These are phyloP conservation scores for Spatulosminthurus flaviceps DNA, from an alignment of 2,888 invertebrate species.

Conservation along the genomic window DNA sequence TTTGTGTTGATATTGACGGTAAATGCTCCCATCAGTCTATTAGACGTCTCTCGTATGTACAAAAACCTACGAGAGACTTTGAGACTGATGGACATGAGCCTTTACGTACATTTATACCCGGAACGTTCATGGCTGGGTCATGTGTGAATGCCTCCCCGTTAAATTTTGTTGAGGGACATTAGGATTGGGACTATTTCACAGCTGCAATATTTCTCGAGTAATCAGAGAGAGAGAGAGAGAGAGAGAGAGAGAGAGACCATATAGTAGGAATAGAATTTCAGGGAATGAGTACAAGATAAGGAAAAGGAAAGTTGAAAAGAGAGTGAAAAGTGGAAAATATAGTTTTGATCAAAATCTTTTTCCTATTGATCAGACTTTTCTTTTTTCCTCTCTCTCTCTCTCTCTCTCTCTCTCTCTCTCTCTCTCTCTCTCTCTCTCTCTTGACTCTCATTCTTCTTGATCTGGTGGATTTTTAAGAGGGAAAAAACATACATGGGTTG, in stretches of 20 bases:
- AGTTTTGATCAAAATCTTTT: constrained; percentile 21
- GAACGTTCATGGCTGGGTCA: too few species aligned
- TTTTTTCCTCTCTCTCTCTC: not conserved
- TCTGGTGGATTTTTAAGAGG: not conserved
- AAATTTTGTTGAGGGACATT: not conserved
- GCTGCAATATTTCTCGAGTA: constrained; percentile 11
- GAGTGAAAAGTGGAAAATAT: not conserved
- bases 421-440: not conserved
- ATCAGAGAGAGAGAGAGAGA: too few species aligned
- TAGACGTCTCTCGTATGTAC: not conserved
- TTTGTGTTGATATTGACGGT: constrained; percentile 7
- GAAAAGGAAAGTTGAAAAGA: constrained; percentile 1
- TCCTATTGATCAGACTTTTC: not conserved
- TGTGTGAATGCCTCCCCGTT: not conserved
- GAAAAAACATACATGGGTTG: not conserved
- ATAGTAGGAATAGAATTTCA: not conserved
- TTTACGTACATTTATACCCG: too few species aligned
- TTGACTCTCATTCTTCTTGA: not conserved
- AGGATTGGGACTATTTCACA: not conserved
- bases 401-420: not conserved
- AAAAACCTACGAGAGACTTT: not conserved
- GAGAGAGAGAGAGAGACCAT: too few species aligned
- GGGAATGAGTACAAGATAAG: not conserved
- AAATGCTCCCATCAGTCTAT: not conserved
- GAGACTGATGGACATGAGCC: too few species aligned